These are phyloP conservation scores for Guaruba guarouba DNA, from an alignment of 2,113 vertebrate genomes.

Conservation along the genomic window DNA sequence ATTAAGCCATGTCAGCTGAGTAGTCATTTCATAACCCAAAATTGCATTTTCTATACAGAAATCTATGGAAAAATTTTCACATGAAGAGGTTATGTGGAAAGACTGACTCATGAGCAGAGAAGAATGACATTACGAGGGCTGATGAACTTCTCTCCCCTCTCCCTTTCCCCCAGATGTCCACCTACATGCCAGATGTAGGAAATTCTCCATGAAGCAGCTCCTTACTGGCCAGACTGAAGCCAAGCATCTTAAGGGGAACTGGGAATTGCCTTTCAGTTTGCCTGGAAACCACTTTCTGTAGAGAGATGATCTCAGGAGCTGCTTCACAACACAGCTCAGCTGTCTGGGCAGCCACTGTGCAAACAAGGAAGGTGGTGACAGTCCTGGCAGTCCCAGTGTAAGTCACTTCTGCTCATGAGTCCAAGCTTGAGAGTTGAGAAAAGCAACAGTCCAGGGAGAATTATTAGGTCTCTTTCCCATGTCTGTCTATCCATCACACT, in stretches of 20 bases:
- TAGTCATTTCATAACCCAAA: neutral
- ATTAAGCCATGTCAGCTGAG: neutral
- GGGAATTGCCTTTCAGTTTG: neutral
- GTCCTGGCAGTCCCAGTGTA: neutral
- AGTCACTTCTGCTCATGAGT: neutral
- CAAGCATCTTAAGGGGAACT: neutral
- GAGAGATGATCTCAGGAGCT: neutral
- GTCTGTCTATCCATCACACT: neutral
- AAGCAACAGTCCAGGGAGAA: neutral
- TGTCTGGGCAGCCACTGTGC: neutral
- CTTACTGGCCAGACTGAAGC: neutral
- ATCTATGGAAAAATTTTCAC: neutral
- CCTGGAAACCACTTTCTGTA: neutral
- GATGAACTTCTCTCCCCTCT: neutral
- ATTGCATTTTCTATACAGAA: neutral
- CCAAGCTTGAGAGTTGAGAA: neutral
- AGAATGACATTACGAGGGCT: neutral
- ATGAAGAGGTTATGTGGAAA: neutral
- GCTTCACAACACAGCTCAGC: neutral
- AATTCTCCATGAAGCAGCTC: neutral
- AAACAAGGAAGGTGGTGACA: neutral
- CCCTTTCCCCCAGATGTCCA: neutral
- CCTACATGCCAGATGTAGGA: constrained; percentile 32
- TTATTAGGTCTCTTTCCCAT: neutral
- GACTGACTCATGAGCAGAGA: constrained; percentile 14